phyloP scores from a whole-genome alignment of 2,113 vertebrate genomes.

The Gymnarchus niloticus region DNA sequence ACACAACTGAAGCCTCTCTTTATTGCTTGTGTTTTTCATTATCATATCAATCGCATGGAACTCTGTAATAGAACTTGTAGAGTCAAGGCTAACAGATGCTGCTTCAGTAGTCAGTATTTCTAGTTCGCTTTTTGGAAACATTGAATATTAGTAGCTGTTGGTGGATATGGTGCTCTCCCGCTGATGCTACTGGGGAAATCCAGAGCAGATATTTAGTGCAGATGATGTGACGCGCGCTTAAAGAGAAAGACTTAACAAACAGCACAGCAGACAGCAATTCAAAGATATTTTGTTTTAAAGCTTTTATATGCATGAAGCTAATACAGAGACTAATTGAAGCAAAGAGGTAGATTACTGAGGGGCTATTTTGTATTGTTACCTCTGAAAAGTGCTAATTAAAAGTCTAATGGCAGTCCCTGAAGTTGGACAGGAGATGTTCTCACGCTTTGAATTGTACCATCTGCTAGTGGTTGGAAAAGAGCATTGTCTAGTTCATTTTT shows the following conservation, averaged over 20 bases:
- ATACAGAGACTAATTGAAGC: not conserved
- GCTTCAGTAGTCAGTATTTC: too few relatives aligned
- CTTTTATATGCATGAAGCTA: not conserved
- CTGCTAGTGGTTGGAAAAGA: too few relatives aligned
- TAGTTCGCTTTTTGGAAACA: not conserved
- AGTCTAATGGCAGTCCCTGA: not conserved
- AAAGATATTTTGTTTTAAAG: too few relatives aligned
- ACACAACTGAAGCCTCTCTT: too few relatives aligned
- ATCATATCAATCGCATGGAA: not conserved
- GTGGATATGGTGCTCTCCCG: not conserved
- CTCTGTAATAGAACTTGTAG: not conserved
- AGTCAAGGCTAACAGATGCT: not conserved
- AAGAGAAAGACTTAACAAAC: not conserved
- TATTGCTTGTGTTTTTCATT: conserved; percentile 31
- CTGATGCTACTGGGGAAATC: not conserved
- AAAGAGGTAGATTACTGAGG: not conserved
- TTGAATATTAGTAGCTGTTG: not conserved
- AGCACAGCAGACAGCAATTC: not conserved
- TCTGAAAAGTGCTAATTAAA: not conserved
- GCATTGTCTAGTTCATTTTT: too few relatives aligned
- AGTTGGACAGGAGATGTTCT: not conserved
- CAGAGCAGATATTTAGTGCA: not conserved
- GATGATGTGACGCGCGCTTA: not conserved
- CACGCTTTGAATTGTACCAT: too few relatives aligned
- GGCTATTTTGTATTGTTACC: too few relatives aligned